These are phyloP conservation scores for Tethea ocularis DNA, from an alignment of 2,888 invertebrate species.

Conservation along the genomic window DNA sequence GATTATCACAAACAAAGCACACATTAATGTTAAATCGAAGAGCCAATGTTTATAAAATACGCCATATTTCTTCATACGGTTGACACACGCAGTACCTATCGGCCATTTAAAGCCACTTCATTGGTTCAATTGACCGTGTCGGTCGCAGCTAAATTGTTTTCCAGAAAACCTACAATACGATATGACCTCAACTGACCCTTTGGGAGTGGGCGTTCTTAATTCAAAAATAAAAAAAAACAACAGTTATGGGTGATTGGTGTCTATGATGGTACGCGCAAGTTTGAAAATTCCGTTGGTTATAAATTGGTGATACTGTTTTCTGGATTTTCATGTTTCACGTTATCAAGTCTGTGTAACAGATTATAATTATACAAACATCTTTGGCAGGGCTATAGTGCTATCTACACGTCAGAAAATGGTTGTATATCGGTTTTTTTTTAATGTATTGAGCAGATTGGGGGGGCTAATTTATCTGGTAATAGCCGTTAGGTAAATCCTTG, in stretches of 20 bases:
- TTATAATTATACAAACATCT: neutral
- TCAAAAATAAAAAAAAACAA: neutral
- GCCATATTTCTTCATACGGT: conserved; percentile 3
- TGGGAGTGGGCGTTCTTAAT: conserved; percentile 50
- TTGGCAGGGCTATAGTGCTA: too few species aligned
- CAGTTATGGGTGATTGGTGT: conserved; percentile 1
- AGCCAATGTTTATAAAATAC: neutral
- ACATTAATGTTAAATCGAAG: neutral
- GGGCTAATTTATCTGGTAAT: too few species aligned
- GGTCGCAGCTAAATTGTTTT: conserved; percentile 61
- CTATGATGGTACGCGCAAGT: neutral
- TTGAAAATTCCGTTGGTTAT: neutral
- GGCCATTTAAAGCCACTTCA: conserved; percentile 37
- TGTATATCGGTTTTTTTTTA: too few species aligned
- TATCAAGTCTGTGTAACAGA: neutral
- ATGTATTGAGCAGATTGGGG: too few species aligned
- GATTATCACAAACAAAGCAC: neutral
- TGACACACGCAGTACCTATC: conserved; percentile 16
- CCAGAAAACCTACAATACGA: conserved; percentile 54
- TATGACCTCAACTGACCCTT: conserved; percentile 61
- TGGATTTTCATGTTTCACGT: too few species aligned
- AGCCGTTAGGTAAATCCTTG: too few species aligned
- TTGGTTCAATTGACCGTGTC: conserved; percentile 70
- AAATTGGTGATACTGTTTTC: too few species aligned
- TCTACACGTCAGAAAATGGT: too few species aligned